Evolutionary conservation across 2,888 invertebrate genomes (phyloP), one percentile per base, ranked within the genome.

Genomic region (Volucella zonaria): DNA sequence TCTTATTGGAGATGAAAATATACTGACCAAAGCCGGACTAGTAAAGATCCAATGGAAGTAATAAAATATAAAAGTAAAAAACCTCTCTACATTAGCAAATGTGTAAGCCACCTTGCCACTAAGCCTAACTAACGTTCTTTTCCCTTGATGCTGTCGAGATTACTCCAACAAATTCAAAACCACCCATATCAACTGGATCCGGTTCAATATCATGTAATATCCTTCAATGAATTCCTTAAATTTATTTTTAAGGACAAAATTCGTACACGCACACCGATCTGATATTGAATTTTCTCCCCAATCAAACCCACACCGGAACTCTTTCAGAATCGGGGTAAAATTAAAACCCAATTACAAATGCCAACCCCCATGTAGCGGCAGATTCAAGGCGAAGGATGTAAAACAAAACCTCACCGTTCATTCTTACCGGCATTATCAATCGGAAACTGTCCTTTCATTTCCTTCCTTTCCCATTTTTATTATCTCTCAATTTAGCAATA

Each of bases 401-500:
- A 83, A 64, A 78, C 78, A 78, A 74, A 74, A 61, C 71, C 67
- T 43, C 64, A 54, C 52, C 45, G 56, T 68, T 31, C 82, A 52
- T 78, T 52, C 64, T 51, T 45, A 64, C 56, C 31, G 31, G 31
- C 31, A 74, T 82, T 82, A 78, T 64, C 82, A 78, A 75, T 79
- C 79, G 75, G 82, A 83, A 83, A 83, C 74, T 70, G 64, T 79
- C 70, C 54, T 56, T 62, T 79, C 75, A 74, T 82, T 83, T 74
- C 73, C 75, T 75, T 66, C 75, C 52, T 61, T 79, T 61, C 42
- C 54, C 11, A 75, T 83, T 83, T 71, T 75, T 75, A 66, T 58
- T 79, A 74, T 82, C 74, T 78, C 77, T 62, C 82, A 73, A 79
- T 73, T 73, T 77, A 73, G 61, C 73, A 71, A 68, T 59, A 61